A percentile compares a stretch with the other conserved stretches of the same genome.
These are phyloP conservation scores for Amphipoea oculea DNA, from an alignment of 2,888 invertebrate genomes.

Conservation along the genomic window DNA sequence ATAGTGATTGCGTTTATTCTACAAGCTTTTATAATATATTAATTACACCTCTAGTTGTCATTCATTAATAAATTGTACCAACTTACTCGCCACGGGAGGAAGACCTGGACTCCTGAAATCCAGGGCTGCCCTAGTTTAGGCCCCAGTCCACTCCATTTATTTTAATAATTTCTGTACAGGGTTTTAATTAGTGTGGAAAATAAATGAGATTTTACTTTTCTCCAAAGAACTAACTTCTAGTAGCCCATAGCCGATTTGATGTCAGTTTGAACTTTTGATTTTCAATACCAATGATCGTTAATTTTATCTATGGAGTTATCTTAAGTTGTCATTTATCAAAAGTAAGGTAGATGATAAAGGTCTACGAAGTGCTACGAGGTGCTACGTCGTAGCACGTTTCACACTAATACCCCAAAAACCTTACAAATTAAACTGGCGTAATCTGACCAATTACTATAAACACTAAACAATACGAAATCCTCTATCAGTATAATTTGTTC, in stretches of 20 bases:
- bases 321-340: neutral
- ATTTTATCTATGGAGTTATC: neutral
- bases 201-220: neutral
- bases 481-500: slow-evolving; percentile 74
- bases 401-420: neutral
- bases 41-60: no score
- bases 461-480: slow-evolving; percentile 65
- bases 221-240: neutral
- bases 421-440: slow-evolving; percentile 5
- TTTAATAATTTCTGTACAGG: no score
- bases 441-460: slow-evolving; percentile 37
- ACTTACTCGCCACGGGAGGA: no score
- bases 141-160: no score
- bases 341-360: neutral
- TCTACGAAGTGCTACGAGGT: slow-evolving; percentile 3
- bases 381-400: slow-evolving; percentile 14
- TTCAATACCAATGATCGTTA: neutral
- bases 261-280: neutral
- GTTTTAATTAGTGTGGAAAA: no score
- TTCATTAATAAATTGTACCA: no score
- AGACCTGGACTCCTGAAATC: no score
- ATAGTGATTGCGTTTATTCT: no score
- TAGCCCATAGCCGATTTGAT: neutral
- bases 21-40: neutral
- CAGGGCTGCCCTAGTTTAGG: no score